phyloP scores from a whole-genome alignment of 2,113 vertebrate genomes.

The Casuarius casuarius region DNA sequence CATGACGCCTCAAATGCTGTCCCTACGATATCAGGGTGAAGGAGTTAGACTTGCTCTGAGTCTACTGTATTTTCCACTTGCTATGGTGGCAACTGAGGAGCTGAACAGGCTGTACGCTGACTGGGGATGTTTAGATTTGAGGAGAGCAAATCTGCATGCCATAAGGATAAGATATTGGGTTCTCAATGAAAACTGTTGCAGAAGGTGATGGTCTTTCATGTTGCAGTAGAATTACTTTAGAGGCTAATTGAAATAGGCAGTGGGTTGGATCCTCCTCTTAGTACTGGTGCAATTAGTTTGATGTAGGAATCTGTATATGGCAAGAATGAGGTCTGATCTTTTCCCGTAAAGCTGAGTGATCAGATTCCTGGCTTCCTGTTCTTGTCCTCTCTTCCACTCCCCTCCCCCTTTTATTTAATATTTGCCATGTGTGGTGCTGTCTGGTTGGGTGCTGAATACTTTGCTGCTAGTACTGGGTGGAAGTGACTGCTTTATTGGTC shows the following conservation, averaged over 20 bases:
- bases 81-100: neutral
- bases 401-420: neutral
- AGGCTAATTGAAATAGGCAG: neutral
- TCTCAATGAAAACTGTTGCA: neutral
- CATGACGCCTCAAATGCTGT: neutral
- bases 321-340: neutral
- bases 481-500: neutral
- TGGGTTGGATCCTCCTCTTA: neutral
- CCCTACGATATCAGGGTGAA: neutral
- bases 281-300: neutral
- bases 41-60: neutral
- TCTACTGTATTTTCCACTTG: rapidly evolving
- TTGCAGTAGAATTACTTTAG: neutral
- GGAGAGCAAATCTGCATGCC: neutral
- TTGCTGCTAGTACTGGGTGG: neutral
- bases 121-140: neutral
- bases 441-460: neutral
- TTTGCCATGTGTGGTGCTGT: neutral
- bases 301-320: neutral
- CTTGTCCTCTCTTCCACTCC: neutral
- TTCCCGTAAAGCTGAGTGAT: conserved; percentile 7
- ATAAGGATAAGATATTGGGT: neutral
- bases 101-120: neutral
- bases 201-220: neutral
- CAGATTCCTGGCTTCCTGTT: neutral